These are phyloP conservation scores for Formica exsecta DNA, from an alignment of 1,140 invertebrate genomes.

Conservation along the genomic window DNA sequence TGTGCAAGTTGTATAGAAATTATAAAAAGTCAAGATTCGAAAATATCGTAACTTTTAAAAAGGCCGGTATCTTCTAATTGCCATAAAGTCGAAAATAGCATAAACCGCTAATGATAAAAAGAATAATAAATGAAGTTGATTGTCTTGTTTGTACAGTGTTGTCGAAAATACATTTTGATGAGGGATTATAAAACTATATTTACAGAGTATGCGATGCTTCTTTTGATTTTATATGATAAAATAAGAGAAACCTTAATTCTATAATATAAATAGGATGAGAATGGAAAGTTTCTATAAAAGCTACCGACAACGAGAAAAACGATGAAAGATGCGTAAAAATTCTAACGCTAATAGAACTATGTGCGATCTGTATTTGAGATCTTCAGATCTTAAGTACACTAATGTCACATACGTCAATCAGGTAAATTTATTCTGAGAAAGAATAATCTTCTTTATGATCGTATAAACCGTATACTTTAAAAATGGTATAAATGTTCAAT, in stretches of 20 bases:
- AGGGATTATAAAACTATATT: conserved; percentile 57
- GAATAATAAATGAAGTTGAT: conserved; percentile 61
- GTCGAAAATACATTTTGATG: conserved; percentile 22
- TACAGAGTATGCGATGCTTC: conserved; percentile 52
- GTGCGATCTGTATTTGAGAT: neutral
- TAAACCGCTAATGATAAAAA: neutral
- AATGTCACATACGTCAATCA: conserved; percentile 28
- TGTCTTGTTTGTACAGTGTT: conserved; percentile 26
- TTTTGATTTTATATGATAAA: conserved; percentile 58
- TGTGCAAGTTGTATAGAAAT: conserved; percentile 4
- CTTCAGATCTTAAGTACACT: conserved; percentile 27
- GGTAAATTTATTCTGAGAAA: conserved; percentile 43
- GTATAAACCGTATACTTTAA: neutral
- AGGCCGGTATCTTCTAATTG: neutral
- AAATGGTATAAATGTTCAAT: conserved; percentile 10
- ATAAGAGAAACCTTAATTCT: conserved; percentile 12
- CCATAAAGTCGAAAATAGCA: conserved; percentile 3
- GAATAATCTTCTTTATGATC: conserved; percentile 20
- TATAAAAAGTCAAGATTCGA: conserved; percentile 28
- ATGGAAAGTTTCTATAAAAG: conserved; percentile 5
- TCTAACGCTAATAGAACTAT: conserved; percentile 9
- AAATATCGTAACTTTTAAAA: conserved; percentile 19
- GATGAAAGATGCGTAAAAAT: conserved; percentile 22
- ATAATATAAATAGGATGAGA: conserved; percentile 51
- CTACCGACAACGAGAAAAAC: neutral